These are phyloP conservation scores for Lagria hirta DNA, from an alignment of 2,888 invertebrate species.

Conservation along the genomic window DNA sequence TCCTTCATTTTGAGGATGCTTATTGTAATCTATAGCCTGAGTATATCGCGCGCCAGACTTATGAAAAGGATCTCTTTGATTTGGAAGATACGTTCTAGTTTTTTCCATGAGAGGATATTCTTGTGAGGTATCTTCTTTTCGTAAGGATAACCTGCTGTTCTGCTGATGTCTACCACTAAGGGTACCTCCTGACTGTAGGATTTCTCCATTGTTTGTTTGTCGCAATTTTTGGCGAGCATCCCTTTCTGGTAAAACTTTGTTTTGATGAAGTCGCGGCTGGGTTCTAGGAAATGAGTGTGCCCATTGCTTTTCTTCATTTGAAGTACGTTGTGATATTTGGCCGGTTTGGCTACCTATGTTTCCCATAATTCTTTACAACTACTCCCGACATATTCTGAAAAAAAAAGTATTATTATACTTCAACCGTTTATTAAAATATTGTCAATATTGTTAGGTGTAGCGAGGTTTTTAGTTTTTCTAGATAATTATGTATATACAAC, in stretches of 20 bases:
- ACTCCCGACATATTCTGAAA: conserved; percentile 29
- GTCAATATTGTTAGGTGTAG: background rate
- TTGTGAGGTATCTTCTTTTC: conserved; percentile 22
- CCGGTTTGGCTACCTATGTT: conserved; percentile 51
- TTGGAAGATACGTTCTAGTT: conserved; percentile 31
- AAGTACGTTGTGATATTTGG: conserved; percentile 38
- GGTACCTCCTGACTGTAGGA: conserved; percentile 80
- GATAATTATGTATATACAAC: too few species aligned
- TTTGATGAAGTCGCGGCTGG: conserved; percentile 39
- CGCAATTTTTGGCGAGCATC: conserved; percentile 65
- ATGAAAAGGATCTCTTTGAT: conserved; percentile 35
- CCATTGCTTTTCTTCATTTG: conserved; percentile 42
- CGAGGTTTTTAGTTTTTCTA: too few species aligned
- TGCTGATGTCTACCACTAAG: conserved; percentile 66
- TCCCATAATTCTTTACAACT: conserved; percentile 45
- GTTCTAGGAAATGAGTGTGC: conserved; percentile 47
- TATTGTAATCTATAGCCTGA: conserved; percentile 29
- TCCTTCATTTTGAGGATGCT: conserved; percentile 19
- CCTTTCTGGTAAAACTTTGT: conserved; percentile 68
- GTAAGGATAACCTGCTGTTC: conserved; percentile 19
- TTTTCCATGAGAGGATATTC: conserved; percentile 6
- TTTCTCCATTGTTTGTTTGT: conserved; percentile 80
- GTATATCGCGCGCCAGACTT: conserved; percentile 30
- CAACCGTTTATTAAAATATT: too few species aligned
- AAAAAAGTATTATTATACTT: too few species aligned